Evolutionary conservation across 2,113 vertebrate genomes (phyloP).

Genomic region (Oceanites oceanicus): DNA sequence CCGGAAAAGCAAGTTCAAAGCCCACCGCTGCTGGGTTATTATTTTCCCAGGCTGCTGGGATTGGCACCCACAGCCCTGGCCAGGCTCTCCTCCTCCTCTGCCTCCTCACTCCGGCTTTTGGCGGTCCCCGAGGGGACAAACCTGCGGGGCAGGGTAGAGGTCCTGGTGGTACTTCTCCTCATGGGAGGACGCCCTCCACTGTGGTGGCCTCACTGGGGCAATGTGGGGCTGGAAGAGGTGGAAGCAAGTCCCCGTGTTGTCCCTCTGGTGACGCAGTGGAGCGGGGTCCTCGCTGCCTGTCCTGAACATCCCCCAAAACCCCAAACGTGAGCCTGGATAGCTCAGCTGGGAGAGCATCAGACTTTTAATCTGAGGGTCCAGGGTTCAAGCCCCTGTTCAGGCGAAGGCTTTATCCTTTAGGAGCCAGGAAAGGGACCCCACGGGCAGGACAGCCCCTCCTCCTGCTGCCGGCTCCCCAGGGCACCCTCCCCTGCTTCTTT

Average conservation of each 20-base stretch:
- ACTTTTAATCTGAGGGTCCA: slow-evolving; percentile 61
- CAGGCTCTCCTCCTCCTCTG: not conserved
- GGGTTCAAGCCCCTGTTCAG: slow-evolving; percentile 49
- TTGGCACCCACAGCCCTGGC: not conserved
- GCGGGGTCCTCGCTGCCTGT: rapidly evolving
- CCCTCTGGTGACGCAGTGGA: too few relatives aligned
- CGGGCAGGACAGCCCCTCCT: rapidly evolving
- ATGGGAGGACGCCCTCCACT: rapidly evolving
- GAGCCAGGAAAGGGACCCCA: rapidly evolving
- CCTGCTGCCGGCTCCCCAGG: rapidly evolving
- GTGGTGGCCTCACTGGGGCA: not conserved
- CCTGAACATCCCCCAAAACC: rapidly evolving
- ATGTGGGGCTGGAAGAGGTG: too few relatives aligned
- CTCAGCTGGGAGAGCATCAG: slow-evolving; percentile 57
- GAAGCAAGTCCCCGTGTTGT: rapidly evolving
- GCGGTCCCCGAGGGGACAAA: not conserved
- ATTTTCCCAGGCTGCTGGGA: not conserved
- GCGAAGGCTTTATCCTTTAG: not conserved
- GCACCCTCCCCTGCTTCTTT: not conserved
- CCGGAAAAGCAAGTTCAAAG: too few relatives aligned
- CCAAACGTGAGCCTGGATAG: not conserved
- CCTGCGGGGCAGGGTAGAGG: not conserved
- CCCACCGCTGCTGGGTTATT: too few relatives aligned
- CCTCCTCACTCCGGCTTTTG: not conserved
- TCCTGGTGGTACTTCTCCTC: not conserved